Conservation (phyloP, 2,113 vertebrate genomes). For the Heterochromis multidens region DNA sequence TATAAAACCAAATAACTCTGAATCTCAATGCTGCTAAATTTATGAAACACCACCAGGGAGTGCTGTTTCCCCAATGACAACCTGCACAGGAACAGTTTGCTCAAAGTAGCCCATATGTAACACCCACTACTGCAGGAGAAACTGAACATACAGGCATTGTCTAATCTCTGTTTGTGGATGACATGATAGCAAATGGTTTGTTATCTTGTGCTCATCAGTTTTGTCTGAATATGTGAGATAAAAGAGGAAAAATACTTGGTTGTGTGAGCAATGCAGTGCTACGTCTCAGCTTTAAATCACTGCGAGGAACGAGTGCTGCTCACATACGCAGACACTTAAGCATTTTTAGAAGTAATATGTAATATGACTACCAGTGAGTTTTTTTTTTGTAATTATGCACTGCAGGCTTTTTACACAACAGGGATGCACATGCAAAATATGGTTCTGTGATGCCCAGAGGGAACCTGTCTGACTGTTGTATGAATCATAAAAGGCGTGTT, state of each 20-base stretch:
- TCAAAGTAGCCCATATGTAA: not conserved
- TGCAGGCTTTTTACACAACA: not conserved
- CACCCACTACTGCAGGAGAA: not conserved
- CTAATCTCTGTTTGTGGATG: slow-evolving; percentile 9
- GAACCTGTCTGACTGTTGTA: slow-evolving; percentile 24
- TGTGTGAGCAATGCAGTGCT: not conserved
- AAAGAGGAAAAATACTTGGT: not conserved
- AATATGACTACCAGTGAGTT: not conserved
- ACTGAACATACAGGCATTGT: not conserved
- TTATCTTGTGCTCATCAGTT: not conserved
- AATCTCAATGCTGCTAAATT: not conserved
- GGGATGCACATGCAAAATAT: not conserved
- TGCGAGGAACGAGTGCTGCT: not conserved
- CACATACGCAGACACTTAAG: not conserved
- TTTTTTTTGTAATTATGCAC: not conserved
- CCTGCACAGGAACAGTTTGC: not conserved
- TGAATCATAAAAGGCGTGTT: slow-evolving; percentile 44
- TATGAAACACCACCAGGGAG: slow-evolving; percentile 29
- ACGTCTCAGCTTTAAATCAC: not conserved
- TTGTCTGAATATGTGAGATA: not conserved
- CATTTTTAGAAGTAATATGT: not conserved
- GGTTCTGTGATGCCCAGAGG: not conserved
- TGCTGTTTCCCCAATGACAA: not conserved
- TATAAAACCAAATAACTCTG: not conserved
- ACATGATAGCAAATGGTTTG: not conserved